A percentile compares a stretch with the other conserved stretches of the same genome.
These are phyloP conservation scores for Aphis craccivora DNA, from an alignment of 1,140 invertebrate species.

Conservation along the genomic window DNA sequence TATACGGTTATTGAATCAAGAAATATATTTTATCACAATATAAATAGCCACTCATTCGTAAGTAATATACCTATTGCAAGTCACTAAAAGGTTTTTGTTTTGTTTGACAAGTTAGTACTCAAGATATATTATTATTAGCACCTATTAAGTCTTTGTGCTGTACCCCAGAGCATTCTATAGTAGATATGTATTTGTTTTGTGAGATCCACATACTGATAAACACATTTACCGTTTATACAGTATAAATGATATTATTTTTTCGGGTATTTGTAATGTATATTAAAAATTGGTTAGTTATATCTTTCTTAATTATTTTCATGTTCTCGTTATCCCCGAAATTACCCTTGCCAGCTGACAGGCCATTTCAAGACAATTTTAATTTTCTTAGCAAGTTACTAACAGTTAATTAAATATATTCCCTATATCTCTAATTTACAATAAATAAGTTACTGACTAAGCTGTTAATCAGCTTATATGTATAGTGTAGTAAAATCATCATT, in stretches of 20 bases:
- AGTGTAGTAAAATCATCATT: no score
- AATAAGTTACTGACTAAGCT: no score
- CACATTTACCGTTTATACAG: background rate
- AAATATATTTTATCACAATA: background rate
- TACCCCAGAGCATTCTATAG: no score
- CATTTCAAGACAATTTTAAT: no score
- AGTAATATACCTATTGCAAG: background rate
- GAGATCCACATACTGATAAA: background rate
- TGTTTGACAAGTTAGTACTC: background rate
- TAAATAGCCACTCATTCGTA: background rate
- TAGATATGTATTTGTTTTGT: background rate
- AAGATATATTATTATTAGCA: background rate
- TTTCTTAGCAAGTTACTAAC: no score
- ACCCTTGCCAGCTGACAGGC: no score
- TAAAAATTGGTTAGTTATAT: background rate
- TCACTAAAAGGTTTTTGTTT: background rate
- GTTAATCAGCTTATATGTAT: no score
- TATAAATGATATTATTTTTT: background rate
- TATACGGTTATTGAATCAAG: background rate
- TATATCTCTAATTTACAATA: no score
- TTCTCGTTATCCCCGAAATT: background rate
- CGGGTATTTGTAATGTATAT: background rate
- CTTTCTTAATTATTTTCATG: background rate
- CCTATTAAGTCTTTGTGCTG: background rate
- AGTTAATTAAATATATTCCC: no score